These are phyloP conservation scores for Dicrostonyx torquatus DNA, from an alignment of 2,797 vertebrate species.

Conservation along the genomic window DNA sequence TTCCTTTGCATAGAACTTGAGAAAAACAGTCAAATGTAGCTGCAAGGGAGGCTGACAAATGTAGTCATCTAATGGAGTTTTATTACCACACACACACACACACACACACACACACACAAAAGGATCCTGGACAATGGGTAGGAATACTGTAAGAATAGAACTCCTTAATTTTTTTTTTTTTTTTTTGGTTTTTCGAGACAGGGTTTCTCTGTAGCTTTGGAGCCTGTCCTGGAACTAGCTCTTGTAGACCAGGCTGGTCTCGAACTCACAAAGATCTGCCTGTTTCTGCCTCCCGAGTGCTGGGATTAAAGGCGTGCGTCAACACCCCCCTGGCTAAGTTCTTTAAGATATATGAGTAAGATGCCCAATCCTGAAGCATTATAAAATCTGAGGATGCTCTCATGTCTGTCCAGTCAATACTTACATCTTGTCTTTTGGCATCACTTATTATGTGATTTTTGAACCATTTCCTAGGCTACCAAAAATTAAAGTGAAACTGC, in stretches of 20 bases:
- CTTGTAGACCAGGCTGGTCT: no score
- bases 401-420: not conserved
- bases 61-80: not conserved
- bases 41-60: constrained; percentile 46
- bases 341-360: not conserved
- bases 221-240: no score
- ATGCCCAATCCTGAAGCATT: not conserved
- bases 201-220: no score
- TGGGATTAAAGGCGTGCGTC: no score
- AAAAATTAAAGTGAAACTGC: not conserved
- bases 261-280: no score
- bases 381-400: not conserved
- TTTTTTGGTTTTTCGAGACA: no score
- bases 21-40: not conserved
- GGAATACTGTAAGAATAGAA: not conserved
- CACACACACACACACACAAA: no score
- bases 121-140: not conserved
- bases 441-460: not conserved
- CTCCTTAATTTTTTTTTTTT: no score
- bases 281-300: no score
- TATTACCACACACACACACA: not conserved
- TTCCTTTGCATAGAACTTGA: constrained; percentile 33
- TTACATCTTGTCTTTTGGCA: not conserved
- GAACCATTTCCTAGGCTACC: not conserved
- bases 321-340: no score